Base-by-base conservation (phyloP, 2,888 invertebrate species). In the Cryptops parisi region DNA sequence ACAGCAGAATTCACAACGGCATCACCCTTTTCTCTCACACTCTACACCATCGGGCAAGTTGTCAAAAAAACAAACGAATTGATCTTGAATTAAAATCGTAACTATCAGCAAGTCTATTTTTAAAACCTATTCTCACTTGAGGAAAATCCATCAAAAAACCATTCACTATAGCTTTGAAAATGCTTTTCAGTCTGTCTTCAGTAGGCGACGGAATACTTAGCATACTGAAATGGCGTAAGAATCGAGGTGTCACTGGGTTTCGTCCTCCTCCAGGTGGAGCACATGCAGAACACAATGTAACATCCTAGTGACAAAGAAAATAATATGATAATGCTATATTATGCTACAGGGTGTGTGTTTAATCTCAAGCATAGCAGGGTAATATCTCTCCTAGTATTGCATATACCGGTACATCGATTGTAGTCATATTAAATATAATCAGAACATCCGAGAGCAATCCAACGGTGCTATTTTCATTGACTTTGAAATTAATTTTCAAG, bases 191-290 rank as follows among this genome's bases (percentile, higher is more conserved):
- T 52, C 64, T 67, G 62, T 67, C 65, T 47, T 70, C 70, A 2
- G 64, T 65, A 1, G 70, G 70, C n/a, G 68, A 60, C 4, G 70
- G 68, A 12, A 70, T 63, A 41, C 64, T 62, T 57, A 85, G 82
- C 53, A 91, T 79, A 66, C 82, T 84, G 64, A 84, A 93, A 68
- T 94, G 93, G 19, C 89, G 77, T 24, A 93, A 70, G 70, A 93
- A 86, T 61, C 93, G 73, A 0, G 82, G 78, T 62, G 88, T 90
- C 55, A 84, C 77, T 1, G 82, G 81, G 69, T 84, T 84, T 53
- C 84, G 73, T 1, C 84, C 84, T 1, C 84, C 84, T 3, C 84
- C 84, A 0, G 84, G 82, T 68, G 70, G 69, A 17, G 67, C 70
- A 63, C 70, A 70, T 0, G 70, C 70, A 27, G 69, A 66, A 38